Conservation (phyloP, 2,113 vertebrate genomes). For the Cromileptes altivelis region DNA sequence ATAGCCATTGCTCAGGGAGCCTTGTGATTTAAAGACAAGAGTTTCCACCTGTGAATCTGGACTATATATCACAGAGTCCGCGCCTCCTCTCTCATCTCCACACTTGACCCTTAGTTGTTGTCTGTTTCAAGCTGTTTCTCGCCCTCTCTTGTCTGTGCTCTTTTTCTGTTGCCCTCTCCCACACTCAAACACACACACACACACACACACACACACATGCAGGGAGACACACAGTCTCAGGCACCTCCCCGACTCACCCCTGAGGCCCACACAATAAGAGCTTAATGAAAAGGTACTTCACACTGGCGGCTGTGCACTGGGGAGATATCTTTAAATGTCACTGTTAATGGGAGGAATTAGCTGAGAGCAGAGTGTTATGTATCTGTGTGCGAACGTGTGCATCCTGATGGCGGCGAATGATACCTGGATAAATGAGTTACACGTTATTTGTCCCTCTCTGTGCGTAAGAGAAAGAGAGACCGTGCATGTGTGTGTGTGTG, state of each 20-base stretch:
- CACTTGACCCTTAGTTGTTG: slow-evolving; percentile 37
- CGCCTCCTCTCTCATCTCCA: slow-evolving; percentile 36
- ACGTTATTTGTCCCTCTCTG: slow-evolving; percentile 21
- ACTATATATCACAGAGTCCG: slow-evolving; percentile 50
- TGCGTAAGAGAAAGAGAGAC: neutral
- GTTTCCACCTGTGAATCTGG: slow-evolving; percentile 47
- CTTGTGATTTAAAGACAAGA: slow-evolving; percentile 64
- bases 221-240: slow-evolving; percentile 23
- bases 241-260: slow-evolving; percentile 55
- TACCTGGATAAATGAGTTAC: slow-evolving; percentile 50
- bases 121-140: slow-evolving; percentile 24
- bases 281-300: slow-evolving; percentile 83
- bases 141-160: neutral
- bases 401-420: slow-evolving; percentile 44
- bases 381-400: slow-evolving; percentile 51
- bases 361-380: slow-evolving; percentile 56
- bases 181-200: neutral
- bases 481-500: neutral
- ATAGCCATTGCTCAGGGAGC: slow-evolving; percentile 50
- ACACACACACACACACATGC: slow-evolving; percentile 24
- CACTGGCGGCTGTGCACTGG: slow-evolving; percentile 61
- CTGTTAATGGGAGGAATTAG: slow-evolving; percentile 73
- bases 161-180: neutral
- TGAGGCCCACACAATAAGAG: slow-evolving; percentile 72
- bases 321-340: slow-evolving; percentile 79